Conservation (phyloP, 2,797 vertebrate species). For the Triplophysa bombifrons region DNA sequence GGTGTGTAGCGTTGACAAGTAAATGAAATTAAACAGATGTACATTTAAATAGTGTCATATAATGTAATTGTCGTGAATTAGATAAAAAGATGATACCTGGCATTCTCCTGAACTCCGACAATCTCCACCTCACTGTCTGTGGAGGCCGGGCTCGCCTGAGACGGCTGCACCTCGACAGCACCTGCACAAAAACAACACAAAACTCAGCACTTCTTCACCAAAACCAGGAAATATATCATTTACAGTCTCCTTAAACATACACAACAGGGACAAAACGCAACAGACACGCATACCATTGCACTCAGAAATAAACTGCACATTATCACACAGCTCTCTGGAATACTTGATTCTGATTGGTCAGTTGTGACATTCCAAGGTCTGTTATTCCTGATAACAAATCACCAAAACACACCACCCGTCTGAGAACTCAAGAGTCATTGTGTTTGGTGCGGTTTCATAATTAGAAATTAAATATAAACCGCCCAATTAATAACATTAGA, state of each 20-base stretch:
- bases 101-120: conserved; percentile 92
- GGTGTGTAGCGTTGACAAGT: neutral
- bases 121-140: conserved; percentile 98
- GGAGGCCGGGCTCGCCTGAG: conserved; percentile 88
- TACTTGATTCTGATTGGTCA: too few species aligned
- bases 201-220: neutral
- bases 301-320: too few species aligned
- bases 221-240: neutral
- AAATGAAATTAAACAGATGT: too few species aligned
- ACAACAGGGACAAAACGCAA: neutral
- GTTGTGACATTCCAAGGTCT: too few species aligned
- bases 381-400: too few species aligned
- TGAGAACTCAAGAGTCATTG: too few species aligned
- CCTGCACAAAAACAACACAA: conserved; percentile 75
- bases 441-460: too few species aligned
- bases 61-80: neutral
- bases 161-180: conserved; percentile 81
- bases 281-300: neutral
- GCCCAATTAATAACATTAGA: too few species aligned
- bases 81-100: conserved; percentile 75
- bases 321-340: too few species aligned
- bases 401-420: too few species aligned
- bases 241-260: neutral
- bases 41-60: too few species aligned
- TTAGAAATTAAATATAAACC: too few species aligned